Percentiles rank a stretch among this genome's conserved stretches.
Evolutionary conservation across 2,888 invertebrate genomes (phyloP).

Genomic region (Tachina fera): DNA sequence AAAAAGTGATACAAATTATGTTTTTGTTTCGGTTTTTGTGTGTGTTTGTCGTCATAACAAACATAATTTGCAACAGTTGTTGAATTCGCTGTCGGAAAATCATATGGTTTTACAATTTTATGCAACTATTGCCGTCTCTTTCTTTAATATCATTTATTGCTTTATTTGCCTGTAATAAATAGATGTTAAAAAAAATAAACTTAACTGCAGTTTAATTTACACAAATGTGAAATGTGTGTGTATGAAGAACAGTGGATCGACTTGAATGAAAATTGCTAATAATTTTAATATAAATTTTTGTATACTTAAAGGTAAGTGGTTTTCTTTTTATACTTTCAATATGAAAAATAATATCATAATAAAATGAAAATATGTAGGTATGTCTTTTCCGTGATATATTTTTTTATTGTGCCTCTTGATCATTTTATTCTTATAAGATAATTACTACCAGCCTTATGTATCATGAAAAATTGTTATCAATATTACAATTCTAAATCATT

Average conservation of each 20-base stretch:
- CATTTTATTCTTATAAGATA: too few species aligned
- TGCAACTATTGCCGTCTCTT: conserved; percentile 29
- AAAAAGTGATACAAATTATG: neutral
- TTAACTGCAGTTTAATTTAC: conserved; percentile 16
- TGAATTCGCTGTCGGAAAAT: conserved; percentile 54
- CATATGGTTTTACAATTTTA: conserved; percentile 25
- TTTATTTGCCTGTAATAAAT: neutral
- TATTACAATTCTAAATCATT: too few species aligned
- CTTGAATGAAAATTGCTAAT: neutral
- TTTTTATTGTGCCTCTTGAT: too few species aligned
- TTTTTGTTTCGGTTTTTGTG: conserved; percentile 36
- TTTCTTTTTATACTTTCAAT: too few species aligned
- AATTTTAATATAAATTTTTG: neutral
- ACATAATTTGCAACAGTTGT: conserved; percentile 56
- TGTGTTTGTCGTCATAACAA: conserved; percentile 37
- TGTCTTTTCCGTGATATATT: too few species aligned
- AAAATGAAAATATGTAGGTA: too few species aligned
- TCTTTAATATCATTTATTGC: conserved; percentile 2
- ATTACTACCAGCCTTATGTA: too few species aligned
- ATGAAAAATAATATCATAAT: too few species aligned
- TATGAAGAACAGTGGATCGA: conserved; percentile 46
- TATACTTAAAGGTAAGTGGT: conserved; percentile 21
- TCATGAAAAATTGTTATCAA: too few species aligned
- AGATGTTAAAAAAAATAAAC: neutral
- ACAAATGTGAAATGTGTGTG: conserved; percentile 10